Base-by-base conservation (phyloP, 2,888 invertebrate species). In the Habroteleia sp. region DNA sequence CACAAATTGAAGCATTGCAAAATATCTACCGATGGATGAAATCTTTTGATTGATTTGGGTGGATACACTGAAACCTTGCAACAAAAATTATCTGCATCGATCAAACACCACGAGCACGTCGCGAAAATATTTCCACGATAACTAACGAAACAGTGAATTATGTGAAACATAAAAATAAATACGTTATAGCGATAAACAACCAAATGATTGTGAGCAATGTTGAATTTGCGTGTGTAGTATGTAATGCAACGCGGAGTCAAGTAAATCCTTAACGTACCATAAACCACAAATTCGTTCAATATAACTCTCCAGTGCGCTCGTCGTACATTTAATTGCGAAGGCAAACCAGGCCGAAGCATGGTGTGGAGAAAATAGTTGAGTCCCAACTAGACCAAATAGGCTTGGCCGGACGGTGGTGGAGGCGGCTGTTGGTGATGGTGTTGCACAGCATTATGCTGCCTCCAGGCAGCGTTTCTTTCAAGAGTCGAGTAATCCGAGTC, bases 401-500 rank as follows among this genome's bases (percentile, higher is more conserved):
- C 88, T 77, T 88, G 88, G 17, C 87, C 88, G 54, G 87, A 83
- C 62, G 83, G 85, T 89, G 89, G 68, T 0, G 68, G 35, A 7
- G 88, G 77, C 89, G 87, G 81, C 85, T 77, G 89, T 90, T 78
- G 89, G 81, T 33, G 17, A 89, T 90, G 0, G n/a, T 75, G 71
- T 5, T 66, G 75, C 27, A 52, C 89, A 89, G 89, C 78, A 89
- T 89, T 83, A 83, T 82, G 90, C 90, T 84, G 91, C 82, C 78
- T 90, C 89, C 81, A 91, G 92, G 85, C 90, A 90, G 84, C 89
- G 91, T 83, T 87, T 80, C 95, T 92, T 89, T 95, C 95, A 82
- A 95, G 91, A 65, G 94, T 94, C 82, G 95, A 95, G 86, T 95
- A 95, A 88, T 96, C 96, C 71, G 95, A 95, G 89, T 96, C 96